Base-by-base conservation (phyloP, 2,888 invertebrate genomes). In the Nesidiocoris tenuis region DNA sequence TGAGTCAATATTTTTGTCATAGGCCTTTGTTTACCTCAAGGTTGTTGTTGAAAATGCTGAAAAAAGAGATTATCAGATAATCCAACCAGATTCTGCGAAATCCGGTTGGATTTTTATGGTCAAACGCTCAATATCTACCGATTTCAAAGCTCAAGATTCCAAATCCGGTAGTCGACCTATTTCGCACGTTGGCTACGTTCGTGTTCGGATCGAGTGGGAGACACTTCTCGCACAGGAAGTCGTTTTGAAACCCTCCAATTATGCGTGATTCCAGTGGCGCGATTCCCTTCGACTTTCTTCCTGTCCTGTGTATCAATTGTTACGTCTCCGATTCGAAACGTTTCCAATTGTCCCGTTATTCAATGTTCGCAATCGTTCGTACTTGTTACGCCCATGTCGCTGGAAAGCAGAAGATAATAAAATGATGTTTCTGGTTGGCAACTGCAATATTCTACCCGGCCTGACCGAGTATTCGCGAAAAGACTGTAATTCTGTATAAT, bases 201-300 rank as follows among this genome's bases (percentile, higher is more conserved):
- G n/a, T 39, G 21, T 61, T 61, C 21, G 7, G 9, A n/a, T n/a
- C n/a, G n/a, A 39, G 61, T 61, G 39, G 25, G 21, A 24, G n/a
- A 22, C 24, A 39, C 39, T 39, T 39, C 39, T 39, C 39, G n/a
- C n/a, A 39, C 61, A 61, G 72, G 72, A 72, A 72, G 72, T 72
- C 17, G 39, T 59, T 70, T 19, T 39, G 39, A 39, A 39, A 39
- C 39, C 39, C 22, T 21, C 70, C 70, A 70, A 70, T 70, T 70
- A 70, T 59, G 21, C 67, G 67, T 67, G 22, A 67, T 64, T 64
- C 66, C 18, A 39, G 54, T 67, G 21, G 22, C 18, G 19, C 56
- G 23, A 55, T 21, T 9, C n/a, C 64, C n/a, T 64, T 19, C 1
- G 12, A 16, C 24, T 23, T 19, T 16, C 39, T 12, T 39, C 39